Evolutionary conservation across 2,888 invertebrate genomes (phyloP).

Genomic region (Drosophila pegasa): DNA sequence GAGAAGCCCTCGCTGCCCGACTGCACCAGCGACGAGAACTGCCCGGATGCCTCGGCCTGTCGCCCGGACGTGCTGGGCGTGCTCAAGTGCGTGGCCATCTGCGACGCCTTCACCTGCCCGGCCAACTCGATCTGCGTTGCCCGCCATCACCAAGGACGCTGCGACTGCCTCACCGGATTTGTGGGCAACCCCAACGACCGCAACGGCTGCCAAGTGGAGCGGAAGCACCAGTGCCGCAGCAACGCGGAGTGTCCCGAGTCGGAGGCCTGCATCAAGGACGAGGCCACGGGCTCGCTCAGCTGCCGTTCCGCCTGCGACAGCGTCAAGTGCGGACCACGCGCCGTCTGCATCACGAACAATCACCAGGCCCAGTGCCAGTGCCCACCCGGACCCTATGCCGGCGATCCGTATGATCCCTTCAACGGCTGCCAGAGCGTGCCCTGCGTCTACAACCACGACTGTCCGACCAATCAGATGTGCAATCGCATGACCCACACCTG

Average conservation of each 20-base stretch:
- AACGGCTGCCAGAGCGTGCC: conserved; percentile 92
- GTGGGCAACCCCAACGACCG: conserved; percentile 96
- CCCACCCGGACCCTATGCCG: conserved; percentile 93
- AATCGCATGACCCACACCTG: conserved; percentile 93
- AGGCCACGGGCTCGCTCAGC: conserved; percentile 86
- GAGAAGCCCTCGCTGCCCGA: conserved; percentile 95
- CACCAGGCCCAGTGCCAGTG: conserved; percentile 96
- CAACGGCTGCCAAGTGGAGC: conserved; percentile 91
- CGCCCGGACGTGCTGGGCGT: conserved; percentile 94
- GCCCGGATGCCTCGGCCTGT: conserved; percentile 89
- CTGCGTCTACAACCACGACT: conserved; percentile 94
- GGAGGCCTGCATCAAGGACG: conserved; percentile 90
- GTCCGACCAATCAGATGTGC: conserved; percentile 91
- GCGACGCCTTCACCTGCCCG: conserved; percentile 93
- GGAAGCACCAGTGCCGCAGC: conserved; percentile 91
- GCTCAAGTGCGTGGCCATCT: conserved; percentile 92
- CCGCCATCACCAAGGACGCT: conserved; percentile 90
- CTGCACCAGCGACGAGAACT: conserved; percentile 90
- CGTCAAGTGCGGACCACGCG: conserved; percentile 92
- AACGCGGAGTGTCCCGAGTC: conserved; percentile 94
- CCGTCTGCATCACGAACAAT: conserved; percentile 94
- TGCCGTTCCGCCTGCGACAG: conserved; percentile 92
- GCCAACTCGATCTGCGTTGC: conserved; percentile 93
- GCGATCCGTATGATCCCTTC: conserved; percentile 92
- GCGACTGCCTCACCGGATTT: conserved; percentile 93